A percentile compares a stretch with the other conserved stretches of the same genome.
Evolutionary conservation across 2,113 vertebrate genomes (phyloP).

Genomic region (Nibea coibor): DNA sequence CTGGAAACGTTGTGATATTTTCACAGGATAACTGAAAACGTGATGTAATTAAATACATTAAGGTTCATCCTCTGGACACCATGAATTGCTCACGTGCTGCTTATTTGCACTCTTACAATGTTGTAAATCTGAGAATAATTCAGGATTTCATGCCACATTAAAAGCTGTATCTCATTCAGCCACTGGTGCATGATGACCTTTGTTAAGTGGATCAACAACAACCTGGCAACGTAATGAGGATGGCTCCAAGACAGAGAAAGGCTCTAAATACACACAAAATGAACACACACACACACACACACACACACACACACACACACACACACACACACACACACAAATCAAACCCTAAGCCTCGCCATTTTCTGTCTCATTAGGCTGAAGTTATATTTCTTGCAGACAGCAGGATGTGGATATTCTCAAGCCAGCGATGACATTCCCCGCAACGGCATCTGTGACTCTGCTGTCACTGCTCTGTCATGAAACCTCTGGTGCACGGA

Average conservation of each 20-base stretch:
- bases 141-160: neutral
- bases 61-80: neutral
- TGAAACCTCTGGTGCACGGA: constrained; percentile 57
- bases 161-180: constrained; percentile 6
- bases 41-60: too few relatives aligned
- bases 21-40: too few relatives aligned
- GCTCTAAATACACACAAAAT: constrained; percentile 22
- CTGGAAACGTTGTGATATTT: too few relatives aligned
- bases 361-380: constrained; percentile 41
- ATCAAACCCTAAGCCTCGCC: constrained; percentile 15
- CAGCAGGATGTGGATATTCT: constrained; percentile 49
- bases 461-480: constrained; percentile 53
- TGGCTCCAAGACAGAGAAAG: constrained; percentile 9
- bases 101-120: neutral
- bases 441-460: constrained; percentile 30
- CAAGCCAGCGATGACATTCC: constrained; percentile 45
- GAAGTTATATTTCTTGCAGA: constrained; percentile 54
- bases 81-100: neutral
- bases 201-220: constrained; percentile 29
- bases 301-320: constrained; percentile 18
- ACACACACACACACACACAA: constrained; percentile 8
- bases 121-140: neutral
- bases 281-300: constrained; percentile 2
- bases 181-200: neutral
- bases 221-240: constrained; percentile 40